These are phyloP conservation scores for Steinernema hermaphroditum DNA, from an alignment of 2,888 invertebrate species.

Conservation along the genomic window DNA sequence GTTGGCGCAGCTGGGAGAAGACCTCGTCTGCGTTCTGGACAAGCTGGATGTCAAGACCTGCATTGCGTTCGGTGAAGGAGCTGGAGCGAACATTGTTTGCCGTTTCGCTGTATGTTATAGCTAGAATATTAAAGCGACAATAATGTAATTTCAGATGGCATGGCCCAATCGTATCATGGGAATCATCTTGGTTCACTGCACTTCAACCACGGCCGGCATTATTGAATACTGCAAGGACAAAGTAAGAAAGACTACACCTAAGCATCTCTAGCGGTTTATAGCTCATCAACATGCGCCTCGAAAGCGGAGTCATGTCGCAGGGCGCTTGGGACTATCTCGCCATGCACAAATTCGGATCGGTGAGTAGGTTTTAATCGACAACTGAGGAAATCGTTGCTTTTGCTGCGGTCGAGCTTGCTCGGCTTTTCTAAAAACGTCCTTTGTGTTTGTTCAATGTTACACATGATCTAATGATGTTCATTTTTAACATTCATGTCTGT, in stretches of 20 bases:
- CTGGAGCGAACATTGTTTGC: constrained; percentile 83
- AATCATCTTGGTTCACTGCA: constrained; percentile 82
- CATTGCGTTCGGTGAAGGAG: constrained; percentile 83
- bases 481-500: constrained; percentile 18
- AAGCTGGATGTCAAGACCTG: constrained; percentile 81
- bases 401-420: constrained; percentile 26
- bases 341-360: constrained; percentile 87
- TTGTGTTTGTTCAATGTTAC: constrained; percentile 23
- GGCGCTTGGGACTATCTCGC: constrained; percentile 85
- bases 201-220: constrained; percentile 82
- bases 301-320: constrained; percentile 78
- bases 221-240: constrained; percentile 83
- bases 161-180: constrained; percentile 80
- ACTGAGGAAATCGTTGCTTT: constrained; percentile 3
- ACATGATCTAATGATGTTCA: constrained; percentile 10
- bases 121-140: too few species aligned
- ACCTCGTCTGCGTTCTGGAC: constrained; percentile 80
- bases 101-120: constrained; percentile 74
- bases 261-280: constrained; percentile 62
- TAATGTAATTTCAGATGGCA: constrained; percentile 70
- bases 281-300: constrained; percentile 82
- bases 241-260: too few species aligned
- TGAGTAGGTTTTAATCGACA: constrained; percentile 72
- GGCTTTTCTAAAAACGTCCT: constrained; percentile 25
- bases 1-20: constrained; percentile 80